Conservation (phyloP, 2,797 vertebrate species). For the Poecilia picta region DNA sequence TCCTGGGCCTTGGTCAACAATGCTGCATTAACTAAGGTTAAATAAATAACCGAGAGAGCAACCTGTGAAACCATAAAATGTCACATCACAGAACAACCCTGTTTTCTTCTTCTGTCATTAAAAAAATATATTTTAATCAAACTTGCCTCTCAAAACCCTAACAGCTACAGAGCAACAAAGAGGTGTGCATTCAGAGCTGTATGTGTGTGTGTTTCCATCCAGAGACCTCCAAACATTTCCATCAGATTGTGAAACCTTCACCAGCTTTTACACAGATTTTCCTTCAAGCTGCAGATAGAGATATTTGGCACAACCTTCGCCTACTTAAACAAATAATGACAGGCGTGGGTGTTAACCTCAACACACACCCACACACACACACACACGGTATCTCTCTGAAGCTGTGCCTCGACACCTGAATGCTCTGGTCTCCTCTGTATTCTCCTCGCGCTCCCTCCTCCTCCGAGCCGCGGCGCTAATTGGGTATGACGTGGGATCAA, state of each 20-base stretch:
- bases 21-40: neutral
- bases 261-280: slow-evolving; percentile 10
- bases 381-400: no score
- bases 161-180: neutral
- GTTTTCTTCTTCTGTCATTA: neutral
- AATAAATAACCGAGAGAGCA: neutral
- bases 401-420: slow-evolving; percentile 44
- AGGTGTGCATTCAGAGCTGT: neutral
- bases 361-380: neutral
- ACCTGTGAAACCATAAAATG: neutral
- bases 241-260: slow-evolving; percentile 32
- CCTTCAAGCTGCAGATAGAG: slow-evolving; percentile 48
- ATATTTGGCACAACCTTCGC: slow-evolving; percentile 45
- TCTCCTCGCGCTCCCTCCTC: slow-evolving; percentile 22
- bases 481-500: slow-evolving; percentile 81
- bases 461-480: slow-evolving; percentile 70
- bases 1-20: neutral
- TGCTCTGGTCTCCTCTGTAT: slow-evolving; percentile 40
- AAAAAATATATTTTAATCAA: neutral
- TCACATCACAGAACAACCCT: neutral
- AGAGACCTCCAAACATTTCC: slow-evolving; percentile 1
- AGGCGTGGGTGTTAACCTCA: slow-evolving; percentile 65
- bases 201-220: neutral
- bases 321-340: slow-evolving; percentile 52
- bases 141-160: neutral